Percentiles rank a stretch among this genome's conserved stretches.
Conservation (phyloP, 37 sponge, comb jelly and placozoan genomes). For the Ianthella basta region DNA sequence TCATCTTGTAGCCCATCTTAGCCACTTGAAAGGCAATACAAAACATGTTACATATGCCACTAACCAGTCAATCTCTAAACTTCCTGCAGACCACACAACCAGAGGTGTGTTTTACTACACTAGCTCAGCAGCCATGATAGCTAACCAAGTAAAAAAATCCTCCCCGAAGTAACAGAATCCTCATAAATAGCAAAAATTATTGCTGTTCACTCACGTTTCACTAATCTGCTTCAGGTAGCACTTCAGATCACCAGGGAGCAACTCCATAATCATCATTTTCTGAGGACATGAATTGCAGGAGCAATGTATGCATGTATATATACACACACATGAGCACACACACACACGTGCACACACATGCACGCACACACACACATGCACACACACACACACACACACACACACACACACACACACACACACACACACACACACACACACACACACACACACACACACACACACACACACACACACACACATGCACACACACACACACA, state of each 20-base stretch:
- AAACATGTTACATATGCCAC: too few relatives aligned
- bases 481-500: constrained; percentile 21
- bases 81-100: too few relatives aligned
- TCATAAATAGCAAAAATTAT: too few relatives aligned
- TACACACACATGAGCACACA: constrained; percentile 1
- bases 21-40: too few relatives aligned
- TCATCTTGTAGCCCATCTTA: too few relatives aligned
- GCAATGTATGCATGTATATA: too few relatives aligned
- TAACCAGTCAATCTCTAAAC: too few relatives aligned
- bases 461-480: constrained; percentile 32
- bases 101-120: too few relatives aligned
- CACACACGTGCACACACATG: constrained; percentile 19
- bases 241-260: constrained; percentile 19
- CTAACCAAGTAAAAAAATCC: too few relatives aligned
- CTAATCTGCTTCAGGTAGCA: not conserved
- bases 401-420: constrained; percentile 26
- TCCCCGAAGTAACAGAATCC: too few relatives aligned
- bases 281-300: not conserved
- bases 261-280: constrained; percentile 7
- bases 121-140: too few relatives aligned
- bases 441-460: constrained; percentile 28
- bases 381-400: constrained; percentile 17
- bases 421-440: constrained; percentile 30
- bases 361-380: constrained; percentile 8
- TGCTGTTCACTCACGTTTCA: not conserved